Conservation (phyloP, 2,888 invertebrate genomes). For the Barypeithes pellucidus region DNA sequence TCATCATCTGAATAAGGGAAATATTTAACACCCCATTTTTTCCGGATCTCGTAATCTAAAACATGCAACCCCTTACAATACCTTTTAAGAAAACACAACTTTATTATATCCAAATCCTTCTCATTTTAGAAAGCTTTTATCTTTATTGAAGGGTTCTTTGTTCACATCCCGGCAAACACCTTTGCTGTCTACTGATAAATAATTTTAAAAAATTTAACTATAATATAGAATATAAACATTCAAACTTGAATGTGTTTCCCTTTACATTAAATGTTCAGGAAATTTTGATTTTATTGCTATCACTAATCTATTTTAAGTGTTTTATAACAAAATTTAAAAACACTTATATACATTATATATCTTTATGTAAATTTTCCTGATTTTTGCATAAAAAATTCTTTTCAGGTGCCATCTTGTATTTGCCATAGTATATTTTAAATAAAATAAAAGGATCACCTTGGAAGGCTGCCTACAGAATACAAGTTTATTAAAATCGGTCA, state of each 20-base stretch:
- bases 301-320: no score
- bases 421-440: no score
- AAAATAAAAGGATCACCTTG: no score
- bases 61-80: slow-evolving; percentile 27
- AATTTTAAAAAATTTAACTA: not conserved
- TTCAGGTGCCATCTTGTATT: no score
- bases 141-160: slow-evolving; percentile 35
- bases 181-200: slow-evolving; percentile 15
- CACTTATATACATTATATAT: no score
- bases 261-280: no score
- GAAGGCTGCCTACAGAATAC: no score
- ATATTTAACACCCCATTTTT: slow-evolving; percentile 13
- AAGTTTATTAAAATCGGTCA: no score
- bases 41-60: slow-evolving; percentile 16
- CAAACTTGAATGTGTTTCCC: not conserved
- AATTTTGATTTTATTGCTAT: no score
- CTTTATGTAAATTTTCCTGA: no score
- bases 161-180: slow-evolving; percentile 16
- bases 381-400: no score
- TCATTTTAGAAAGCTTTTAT: slow-evolving; percentile 36
- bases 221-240: not conserved
- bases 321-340: no score
- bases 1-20: slow-evolving; percentile 11
- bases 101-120: slow-evolving; percentile 37
- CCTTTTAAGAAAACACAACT: slow-evolving; percentile 33